These are phyloP conservation scores for Laupala kohalensis DNA, from an alignment of 1,140 invertebrate species.

Conservation along the genomic window DNA sequence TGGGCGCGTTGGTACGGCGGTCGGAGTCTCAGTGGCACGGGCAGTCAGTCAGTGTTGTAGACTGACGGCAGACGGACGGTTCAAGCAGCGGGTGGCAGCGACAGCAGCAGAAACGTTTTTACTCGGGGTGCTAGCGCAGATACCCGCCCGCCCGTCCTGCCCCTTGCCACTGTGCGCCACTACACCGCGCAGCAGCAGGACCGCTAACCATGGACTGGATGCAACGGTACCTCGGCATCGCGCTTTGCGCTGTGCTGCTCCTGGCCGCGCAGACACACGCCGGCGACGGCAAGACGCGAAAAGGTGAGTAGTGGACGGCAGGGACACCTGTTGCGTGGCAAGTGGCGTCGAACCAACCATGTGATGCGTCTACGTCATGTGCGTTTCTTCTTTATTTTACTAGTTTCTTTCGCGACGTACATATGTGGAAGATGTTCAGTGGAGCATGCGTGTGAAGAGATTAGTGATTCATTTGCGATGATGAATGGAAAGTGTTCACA, in stretches of 20 bases:
- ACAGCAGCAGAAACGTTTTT: neutral
- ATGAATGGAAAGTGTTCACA: too few species aligned
- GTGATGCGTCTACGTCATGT: too few species aligned
- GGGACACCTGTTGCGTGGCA: neutral
- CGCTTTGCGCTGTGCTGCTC: neutral
- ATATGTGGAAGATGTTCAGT: too few species aligned
- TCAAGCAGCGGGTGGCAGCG: neutral
- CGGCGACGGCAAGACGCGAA: neutral
- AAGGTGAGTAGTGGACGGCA: neutral
- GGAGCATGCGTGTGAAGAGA: too few species aligned
- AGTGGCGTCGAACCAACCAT: neutral
- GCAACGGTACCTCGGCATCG: neutral
- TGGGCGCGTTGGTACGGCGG: neutral
- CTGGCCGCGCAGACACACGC: neutral
- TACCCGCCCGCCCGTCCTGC: too few species aligned
- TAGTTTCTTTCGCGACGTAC: too few species aligned
- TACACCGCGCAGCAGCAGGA: neutral
- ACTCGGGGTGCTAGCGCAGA: too few species aligned
- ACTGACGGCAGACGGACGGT: neutral
- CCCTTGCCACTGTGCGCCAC: too few species aligned
- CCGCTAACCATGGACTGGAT: neutral
- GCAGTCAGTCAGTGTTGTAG: neutral
- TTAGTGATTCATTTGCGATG: too few species aligned
- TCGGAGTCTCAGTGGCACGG: neutral
- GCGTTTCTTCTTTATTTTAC: too few species aligned